These are phyloP conservation scores for Thymelicus sylvestris DNA, from an alignment of 2,888 invertebrate genomes.

Conservation along the genomic window DNA sequence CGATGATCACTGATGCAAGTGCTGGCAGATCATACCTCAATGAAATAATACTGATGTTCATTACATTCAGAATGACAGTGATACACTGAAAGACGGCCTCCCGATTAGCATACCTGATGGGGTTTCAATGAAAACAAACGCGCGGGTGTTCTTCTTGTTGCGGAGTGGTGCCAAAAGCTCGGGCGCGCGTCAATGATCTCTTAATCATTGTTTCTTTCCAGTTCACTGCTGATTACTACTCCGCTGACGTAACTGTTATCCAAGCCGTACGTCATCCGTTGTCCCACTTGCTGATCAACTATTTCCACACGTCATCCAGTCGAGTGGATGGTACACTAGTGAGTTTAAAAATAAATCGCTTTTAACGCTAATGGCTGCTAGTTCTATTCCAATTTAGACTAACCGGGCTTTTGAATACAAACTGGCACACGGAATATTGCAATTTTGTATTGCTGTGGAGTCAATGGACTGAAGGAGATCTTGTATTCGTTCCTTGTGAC, in stretches of 20 bases:
- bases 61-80: no score
- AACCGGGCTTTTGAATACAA: constrained; percentile 15
- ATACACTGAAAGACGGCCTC: no score
- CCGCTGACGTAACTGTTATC: background rate
- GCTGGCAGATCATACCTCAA: no score
- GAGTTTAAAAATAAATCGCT: constrained; percentile 11
- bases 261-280: constrained; percentile 10
- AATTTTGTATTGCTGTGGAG: background rate
- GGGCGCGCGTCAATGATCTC: background rate
- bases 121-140: no score
- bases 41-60: no score
- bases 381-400: constrained; percentile 20
- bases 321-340: constrained; percentile 6
- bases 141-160: no score
- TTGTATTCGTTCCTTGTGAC: background rate
- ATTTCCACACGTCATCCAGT: constrained; percentile 15
- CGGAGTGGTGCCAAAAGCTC: no score
- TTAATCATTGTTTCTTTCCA: background rate
- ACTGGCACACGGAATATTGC: constrained; percentile 2
- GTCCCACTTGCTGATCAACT: constrained; percentile 22
- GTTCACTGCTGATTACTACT: background rate
- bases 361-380: constrained; percentile 19
- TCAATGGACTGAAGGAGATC: background rate
- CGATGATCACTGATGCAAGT: no score
- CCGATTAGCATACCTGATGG: no score